These are phyloP conservation scores for Phasianus colchicus DNA, from an alignment of 2,113 vertebrate genomes.

Conservation along the genomic window DNA sequence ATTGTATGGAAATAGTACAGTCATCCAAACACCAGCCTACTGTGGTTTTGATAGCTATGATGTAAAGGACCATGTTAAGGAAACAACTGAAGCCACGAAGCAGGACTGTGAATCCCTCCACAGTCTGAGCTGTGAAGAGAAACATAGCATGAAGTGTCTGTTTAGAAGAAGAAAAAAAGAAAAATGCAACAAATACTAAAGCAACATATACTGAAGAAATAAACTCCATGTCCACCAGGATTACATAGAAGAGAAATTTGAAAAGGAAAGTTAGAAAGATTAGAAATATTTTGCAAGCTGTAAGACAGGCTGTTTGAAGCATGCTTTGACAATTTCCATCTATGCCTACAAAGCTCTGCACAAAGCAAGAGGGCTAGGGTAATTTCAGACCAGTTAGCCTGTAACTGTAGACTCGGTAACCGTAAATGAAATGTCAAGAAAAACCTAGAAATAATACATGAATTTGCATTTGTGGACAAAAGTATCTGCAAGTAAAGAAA, in stretches of 20 bases:
- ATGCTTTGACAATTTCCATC: slow-evolving; percentile 1
- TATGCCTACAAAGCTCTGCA: neutral
- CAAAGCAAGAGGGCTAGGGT: neutral
- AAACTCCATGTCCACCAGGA: neutral
- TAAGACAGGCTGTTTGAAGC: neutral
- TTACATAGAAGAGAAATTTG: neutral
- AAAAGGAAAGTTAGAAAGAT: neutral
- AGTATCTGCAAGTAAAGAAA: neutral
- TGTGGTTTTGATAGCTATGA: neutral
- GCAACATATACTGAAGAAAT: neutral
- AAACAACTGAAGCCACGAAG: rapidly evolving
- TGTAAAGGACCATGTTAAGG: rapidly evolving
- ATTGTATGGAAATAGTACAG: neutral
- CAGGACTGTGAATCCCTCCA: neutral
- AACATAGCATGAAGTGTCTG: neutral
- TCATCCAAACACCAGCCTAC: neutral
- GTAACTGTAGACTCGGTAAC: neutral
- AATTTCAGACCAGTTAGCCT: slow-evolving; percentile 23
- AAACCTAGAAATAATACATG: neutral
- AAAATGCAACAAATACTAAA: neutral
- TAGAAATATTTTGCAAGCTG: neutral
- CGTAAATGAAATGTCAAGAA: neutral
- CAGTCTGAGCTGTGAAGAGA: neutral
- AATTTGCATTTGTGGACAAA: slow-evolving; percentile 12
- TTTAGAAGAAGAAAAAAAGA: neutral